Conservation (phyloP, 30 jellyfish, hydroid and myxozoan species). For the Haliclystus octoradiatus region DNA sequence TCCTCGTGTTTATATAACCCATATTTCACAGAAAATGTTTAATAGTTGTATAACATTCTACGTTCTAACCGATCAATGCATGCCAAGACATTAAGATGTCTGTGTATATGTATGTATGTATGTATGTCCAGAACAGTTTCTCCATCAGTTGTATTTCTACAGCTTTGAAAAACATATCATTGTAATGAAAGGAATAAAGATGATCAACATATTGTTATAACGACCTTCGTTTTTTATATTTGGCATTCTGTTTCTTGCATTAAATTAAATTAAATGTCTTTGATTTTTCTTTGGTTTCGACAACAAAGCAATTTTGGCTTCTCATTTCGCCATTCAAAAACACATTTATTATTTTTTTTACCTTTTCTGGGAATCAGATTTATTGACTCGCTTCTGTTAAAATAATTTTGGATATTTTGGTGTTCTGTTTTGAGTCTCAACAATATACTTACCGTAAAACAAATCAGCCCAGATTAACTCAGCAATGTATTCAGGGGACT, state of each 20-base stretch:
- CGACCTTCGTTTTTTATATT: too few relatives aligned
- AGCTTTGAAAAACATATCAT: too few relatives aligned
- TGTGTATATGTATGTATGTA: background rate
- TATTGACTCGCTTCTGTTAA: background rate
- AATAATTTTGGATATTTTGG: background rate
- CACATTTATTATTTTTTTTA: background rate
- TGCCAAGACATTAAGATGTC: background rate
- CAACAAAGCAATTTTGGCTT: too few relatives aligned
- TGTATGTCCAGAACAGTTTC: background rate
- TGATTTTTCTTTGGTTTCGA: too few relatives aligned
- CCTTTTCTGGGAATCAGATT: background rate
- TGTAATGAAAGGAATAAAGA: background rate
- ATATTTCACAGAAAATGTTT: too few relatives aligned
- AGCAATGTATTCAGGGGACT: too few relatives aligned
- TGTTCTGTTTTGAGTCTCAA: too few relatives aligned
- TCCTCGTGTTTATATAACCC: background rate
- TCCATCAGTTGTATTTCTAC: background rate
- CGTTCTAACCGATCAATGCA: background rate
- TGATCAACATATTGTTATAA: background rate
- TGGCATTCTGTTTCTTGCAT: too few relatives aligned
- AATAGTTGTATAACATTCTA: background rate
- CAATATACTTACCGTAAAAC: too few relatives aligned
- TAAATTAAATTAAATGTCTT: background rate
- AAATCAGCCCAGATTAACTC: too few relatives aligned
- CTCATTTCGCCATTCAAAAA: background rate